A percentile compares a stretch with the other conserved stretches of the same genome.
phyloP scores from a whole-genome alignment of 2,797 vertebrate genomes.

The Molothrus ater region DNA sequence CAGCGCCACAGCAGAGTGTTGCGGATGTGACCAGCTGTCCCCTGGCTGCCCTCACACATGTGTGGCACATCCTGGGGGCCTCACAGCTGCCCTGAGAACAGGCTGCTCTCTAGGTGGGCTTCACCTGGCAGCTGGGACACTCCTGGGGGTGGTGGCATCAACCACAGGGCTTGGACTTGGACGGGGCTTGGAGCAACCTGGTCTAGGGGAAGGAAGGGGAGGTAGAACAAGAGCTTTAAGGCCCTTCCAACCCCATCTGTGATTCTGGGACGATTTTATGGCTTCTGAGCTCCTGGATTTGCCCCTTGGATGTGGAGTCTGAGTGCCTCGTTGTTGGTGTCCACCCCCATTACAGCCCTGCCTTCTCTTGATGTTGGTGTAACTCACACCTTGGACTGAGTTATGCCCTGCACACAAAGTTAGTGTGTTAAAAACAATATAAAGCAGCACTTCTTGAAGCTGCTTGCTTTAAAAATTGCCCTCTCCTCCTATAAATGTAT shows the following conservation, averaged over 20 bases:
- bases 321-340: background rate
- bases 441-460: background rate
- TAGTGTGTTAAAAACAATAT: background rate
- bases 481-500: background rate
- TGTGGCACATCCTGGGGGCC: background rate
- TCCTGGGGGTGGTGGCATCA: background rate
- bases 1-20: accelerated
- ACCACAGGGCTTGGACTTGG: too few relatives aligned
- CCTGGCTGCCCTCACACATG: background rate
- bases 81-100: background rate
- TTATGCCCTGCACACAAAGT: background rate
- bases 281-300: background rate
- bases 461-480: background rate
- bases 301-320: background rate
- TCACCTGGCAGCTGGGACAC: background rate
- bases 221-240: background rate
- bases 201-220: accelerated
- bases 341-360: background rate
- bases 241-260: background rate
- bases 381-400: background rate
- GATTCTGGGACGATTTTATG: background rate
- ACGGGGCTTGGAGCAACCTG: background rate
- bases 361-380: background rate
- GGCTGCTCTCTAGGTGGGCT: background rate
- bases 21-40: background rate